Conservation (phyloP, 2,797 vertebrate species). For the Uromys caudimaculatus region DNA sequence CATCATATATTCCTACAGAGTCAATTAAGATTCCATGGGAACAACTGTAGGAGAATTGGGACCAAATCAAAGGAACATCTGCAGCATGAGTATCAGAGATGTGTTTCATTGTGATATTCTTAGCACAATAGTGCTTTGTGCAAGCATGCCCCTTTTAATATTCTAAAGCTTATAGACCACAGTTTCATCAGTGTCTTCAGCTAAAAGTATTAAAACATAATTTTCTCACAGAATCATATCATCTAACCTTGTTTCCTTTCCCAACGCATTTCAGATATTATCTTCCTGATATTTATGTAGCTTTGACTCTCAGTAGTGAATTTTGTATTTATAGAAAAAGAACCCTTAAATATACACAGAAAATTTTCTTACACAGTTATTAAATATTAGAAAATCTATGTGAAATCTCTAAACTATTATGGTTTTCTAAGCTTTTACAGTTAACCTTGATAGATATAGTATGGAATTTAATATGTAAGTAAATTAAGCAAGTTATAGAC, state of each 20-base stretch:
- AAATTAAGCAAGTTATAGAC: conserved; percentile 18
- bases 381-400: not conserved
- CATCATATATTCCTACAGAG: not conserved
- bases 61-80: not conserved
- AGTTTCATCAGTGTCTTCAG: not conserved
- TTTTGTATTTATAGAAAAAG: not conserved
- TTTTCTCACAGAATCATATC: not conserved
- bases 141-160: not conserved
- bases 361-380: not conserved
- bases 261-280: not conserved
- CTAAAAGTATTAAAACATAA: not conserved
- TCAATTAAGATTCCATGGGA: not conserved
- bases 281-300: not conserved
- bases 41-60: not conserved
- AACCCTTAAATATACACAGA: not conserved
- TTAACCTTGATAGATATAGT: not conserved
- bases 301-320: not conserved
- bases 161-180: not conserved
- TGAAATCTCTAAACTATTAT: not conserved
- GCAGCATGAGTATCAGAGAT: not conserved
- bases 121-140: not conserved
- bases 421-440: not conserved
- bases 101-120: not conserved
- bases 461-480: not conserved
- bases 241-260: not conserved